Evolutionary conservation across 2,888 invertebrate genomes (phyloP).

Genomic region (Troides aeacus): DNA sequence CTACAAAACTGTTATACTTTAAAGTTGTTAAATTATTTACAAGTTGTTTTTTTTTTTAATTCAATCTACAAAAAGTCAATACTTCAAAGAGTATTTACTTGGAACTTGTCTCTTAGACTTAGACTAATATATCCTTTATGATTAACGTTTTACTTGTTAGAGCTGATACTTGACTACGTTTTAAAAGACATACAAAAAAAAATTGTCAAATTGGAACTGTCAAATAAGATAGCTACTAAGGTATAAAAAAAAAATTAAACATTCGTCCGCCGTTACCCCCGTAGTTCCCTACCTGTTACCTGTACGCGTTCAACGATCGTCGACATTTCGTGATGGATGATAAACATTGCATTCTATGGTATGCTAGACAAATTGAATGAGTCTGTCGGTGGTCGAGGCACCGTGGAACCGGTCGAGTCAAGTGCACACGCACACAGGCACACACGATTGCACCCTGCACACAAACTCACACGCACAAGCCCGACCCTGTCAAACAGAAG

Average conservation of each 20-base stretch:
- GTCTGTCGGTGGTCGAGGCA: constrained; percentile 42
- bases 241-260: constrained; percentile 8
- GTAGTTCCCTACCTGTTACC: background rate
- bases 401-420: constrained; percentile 45
- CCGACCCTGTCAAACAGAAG: constrained; percentile 26
- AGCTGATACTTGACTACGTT: too few relatives aligned
- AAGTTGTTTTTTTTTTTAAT: too few relatives aligned
- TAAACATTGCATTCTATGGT: constrained; percentile 43
- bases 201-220: too few relatives aligned
- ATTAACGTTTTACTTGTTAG: too few relatives aligned
- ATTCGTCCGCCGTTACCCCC: constrained; percentile 15
- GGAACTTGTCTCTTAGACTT: too few relatives aligned
- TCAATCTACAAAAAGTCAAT: too few relatives aligned
- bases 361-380: constrained; percentile 57
- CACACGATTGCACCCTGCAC: constrained; percentile 27
- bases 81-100: too few relatives aligned
- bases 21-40: too few relatives aligned
- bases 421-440: constrained; percentile 33
- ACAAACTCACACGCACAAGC: constrained; percentile 15
- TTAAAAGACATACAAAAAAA: too few relatives aligned
- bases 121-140: too few relatives aligned
- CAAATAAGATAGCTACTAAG: background rate
- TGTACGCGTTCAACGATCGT: constrained; percentile 25
- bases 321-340: constrained; percentile 40
- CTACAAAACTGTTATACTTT: too few relatives aligned